phyloP scores from a whole-genome alignment of 2,113 vertebrate species.

The Lanius collurio region DNA sequence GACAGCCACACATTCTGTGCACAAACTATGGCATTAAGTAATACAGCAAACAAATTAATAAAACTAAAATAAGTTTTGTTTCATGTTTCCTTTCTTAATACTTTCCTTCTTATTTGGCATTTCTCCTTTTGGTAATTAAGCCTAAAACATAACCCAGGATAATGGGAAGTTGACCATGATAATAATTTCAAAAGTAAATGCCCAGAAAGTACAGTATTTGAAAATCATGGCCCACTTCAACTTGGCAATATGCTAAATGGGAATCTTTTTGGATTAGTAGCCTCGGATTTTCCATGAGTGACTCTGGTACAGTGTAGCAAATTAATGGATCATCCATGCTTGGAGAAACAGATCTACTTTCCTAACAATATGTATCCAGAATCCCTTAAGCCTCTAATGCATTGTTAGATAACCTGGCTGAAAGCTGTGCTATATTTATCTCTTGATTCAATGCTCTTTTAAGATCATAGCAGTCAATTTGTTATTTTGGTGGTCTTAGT shows the following conservation, averaged over 20 bases:
- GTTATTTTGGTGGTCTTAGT: background rate
- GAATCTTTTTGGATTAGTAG: background rate
- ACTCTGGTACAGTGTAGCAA: background rate
- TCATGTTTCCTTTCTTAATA: background rate
- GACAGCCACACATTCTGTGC: background rate
- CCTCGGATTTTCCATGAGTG: background rate
- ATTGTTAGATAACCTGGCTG: constrained; percentile 41
- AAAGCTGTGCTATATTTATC: constrained; percentile 27
- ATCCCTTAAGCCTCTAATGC: constrained; percentile 35
- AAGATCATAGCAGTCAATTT: background rate
- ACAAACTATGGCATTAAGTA: background rate
- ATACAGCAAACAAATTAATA: background rate
- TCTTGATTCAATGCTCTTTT: background rate
- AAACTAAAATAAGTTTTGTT: background rate
- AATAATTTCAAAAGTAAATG: background rate
- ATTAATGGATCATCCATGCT: background rate
- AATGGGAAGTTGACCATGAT: background rate
- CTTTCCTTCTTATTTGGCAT: background rate
- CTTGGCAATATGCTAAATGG: background rate
- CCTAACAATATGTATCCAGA: constrained; percentile 17
- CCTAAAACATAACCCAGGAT: background rate
- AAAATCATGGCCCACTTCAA: background rate
- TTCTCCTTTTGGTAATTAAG: background rate
- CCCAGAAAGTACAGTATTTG: background rate
- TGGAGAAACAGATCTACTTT: constrained; percentile 13